phyloP scores from a whole-genome alignment of 2,888 invertebrate genomes.

The Zhuqinia jingwanae region DNA sequence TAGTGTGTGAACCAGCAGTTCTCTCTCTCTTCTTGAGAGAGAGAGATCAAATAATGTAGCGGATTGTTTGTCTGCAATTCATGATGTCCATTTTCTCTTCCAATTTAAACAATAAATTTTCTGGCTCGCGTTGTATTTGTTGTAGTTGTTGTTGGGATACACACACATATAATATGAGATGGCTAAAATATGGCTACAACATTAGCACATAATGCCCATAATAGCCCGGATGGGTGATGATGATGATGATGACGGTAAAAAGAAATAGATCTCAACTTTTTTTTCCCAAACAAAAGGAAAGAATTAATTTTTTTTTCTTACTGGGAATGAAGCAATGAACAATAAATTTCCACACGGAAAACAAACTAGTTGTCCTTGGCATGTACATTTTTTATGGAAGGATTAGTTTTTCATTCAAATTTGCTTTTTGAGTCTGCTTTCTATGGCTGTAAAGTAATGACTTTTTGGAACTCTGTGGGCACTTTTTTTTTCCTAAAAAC shows the following conservation, averaged over 20 bases:
- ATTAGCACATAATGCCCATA: neutral
- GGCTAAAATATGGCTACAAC: neutral
- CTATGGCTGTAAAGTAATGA: constrained; percentile 6
- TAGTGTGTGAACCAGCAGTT: too few relatives aligned
- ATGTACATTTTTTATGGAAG: constrained; percentile 13
- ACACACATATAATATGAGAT: too few relatives aligned
- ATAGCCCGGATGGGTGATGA: neutral
- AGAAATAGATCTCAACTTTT: constrained; percentile 27
- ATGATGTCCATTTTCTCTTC: too few relatives aligned
- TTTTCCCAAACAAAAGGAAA: neutral
- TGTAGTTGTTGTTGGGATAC: too few relatives aligned
- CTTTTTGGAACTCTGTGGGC: neutral
- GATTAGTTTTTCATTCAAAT: constrained; percentile 47
- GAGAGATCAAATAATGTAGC: neutral
- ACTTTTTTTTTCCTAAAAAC: neutral
- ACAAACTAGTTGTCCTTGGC: constrained; percentile 18
- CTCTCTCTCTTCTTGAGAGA: too few relatives aligned
- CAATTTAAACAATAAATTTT: too few relatives aligned
- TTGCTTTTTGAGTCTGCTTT: constrained; percentile 22
- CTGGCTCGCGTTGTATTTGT: too few relatives aligned
- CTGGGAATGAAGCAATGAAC: too few relatives aligned
- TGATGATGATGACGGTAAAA: too few relatives aligned
- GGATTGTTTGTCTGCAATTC: too few relatives aligned
- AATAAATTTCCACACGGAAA: too few relatives aligned
- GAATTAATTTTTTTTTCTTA: too few relatives aligned